Evolutionary conservation across 2,888 invertebrate genomes (phyloP), one percentile per base, ranked within the genome.

Genomic region (Drosophila robusta): DNA sequence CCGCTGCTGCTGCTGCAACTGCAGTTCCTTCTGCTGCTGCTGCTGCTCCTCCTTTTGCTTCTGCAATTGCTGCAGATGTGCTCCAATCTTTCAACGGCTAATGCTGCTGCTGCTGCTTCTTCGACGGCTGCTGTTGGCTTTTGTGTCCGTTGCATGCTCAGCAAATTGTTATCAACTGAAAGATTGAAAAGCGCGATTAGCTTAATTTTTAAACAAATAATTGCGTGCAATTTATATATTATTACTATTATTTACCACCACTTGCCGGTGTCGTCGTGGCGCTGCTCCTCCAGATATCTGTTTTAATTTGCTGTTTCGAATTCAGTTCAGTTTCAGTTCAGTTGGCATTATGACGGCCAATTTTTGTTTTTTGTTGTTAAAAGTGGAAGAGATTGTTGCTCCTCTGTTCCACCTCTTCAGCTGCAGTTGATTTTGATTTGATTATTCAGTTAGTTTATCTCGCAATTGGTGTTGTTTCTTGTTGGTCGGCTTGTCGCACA

Each of bases 71-170:
- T 63, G 51, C 42, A 50, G 36, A 11, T 61, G 22, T 26, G 54
- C 52, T 58, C 52, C 29, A 56, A 51, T 49, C 47, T 67, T 38
- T 36, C 41, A 47, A 62, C 58, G 51, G 34, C 41, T 55, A 39
- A 51, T 55, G 75, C 58, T 74, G 78, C 68, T 79, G 76, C 83
- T 78, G 63, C 83, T 82, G 71, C 70, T 61, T 70, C 78, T 51
- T 67, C 78, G 74, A 55, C 74, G 74, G 54, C 58, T 79, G 61
- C 54, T 64, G 51, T 50, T 64, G 42, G 56, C 41, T 65, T 70
- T 70, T 70, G 75, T 76, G 49, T 79, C 61, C 75, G 79, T 76
- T 79, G 75, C 76, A 76, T 76, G 63, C 76, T 76, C 76, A 75
- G 76, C 70, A 52, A 75, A 75, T 76, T 79, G 49, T 75, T 67